Percentiles rank a stretch among this genome's conserved stretches.
These are phyloP conservation scores for Taeniopygia guttata DNA, from an alignment of 2,797 vertebrate species.

Conservation along the genomic window DNA sequence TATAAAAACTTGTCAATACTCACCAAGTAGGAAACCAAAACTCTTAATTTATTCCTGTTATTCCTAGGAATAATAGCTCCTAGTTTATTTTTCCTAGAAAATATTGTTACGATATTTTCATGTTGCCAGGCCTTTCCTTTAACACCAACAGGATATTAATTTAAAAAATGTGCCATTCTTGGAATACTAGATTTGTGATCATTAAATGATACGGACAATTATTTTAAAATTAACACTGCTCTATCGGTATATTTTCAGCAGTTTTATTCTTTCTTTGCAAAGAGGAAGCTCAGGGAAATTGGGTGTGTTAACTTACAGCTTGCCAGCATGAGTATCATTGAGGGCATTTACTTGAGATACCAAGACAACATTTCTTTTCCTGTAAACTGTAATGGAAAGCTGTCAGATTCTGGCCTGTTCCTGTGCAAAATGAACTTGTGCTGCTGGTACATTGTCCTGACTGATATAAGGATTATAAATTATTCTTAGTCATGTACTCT, in stretches of 20 bases:
- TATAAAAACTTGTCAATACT: not conserved
- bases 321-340: slow-evolving; percentile 34
- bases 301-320: not conserved
- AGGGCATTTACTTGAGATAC: slow-evolving; percentile 43
- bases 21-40: not conserved
- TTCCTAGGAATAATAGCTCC: not conserved
- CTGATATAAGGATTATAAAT: slow-evolving; percentile 6
- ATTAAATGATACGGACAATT: not conserved
- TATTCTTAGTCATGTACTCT: not conserved
- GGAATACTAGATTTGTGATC: not conserved
- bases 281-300: slow-evolving; percentile 9
- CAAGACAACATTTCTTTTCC: slow-evolving; percentile 33
- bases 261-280: slow-evolving; percentile 25
- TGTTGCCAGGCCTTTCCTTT: not conserved
- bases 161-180: not conserved
- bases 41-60: not conserved
- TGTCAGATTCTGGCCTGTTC: slow-evolving; percentile 33
- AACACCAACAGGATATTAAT: not conserved
- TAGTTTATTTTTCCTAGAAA: too few relatives aligned
- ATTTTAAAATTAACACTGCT: not conserved
- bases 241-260: not conserved
- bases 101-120: not conserved
- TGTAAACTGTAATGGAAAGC: slow-evolving; percentile 29
- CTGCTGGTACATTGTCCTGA: not conserved
- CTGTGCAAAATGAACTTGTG: slow-evolving; percentile 17